phyloP scores from a whole-genome alignment of 2,797 vertebrate genomes.

The Manis javanica region DNA sequence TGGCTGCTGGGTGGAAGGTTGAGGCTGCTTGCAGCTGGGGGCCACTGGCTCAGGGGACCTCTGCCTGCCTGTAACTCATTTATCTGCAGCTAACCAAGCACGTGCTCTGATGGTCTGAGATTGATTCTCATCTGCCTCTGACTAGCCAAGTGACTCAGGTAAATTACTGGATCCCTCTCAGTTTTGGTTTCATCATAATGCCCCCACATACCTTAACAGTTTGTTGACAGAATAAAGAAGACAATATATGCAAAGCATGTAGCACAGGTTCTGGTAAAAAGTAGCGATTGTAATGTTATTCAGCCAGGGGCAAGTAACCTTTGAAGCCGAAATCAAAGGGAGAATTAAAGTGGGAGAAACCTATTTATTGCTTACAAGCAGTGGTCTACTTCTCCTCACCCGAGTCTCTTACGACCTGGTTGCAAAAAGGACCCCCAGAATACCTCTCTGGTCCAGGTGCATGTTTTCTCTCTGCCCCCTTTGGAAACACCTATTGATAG shows the following conservation, averaged over 20 bases:
- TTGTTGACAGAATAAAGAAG: neutral
- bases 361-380: too few species aligned
- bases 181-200: neutral
- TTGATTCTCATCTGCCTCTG: neutral
- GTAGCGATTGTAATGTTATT: neutral
- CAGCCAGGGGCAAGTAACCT: too few species aligned
- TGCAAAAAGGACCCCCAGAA: too few species aligned
- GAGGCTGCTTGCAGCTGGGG: neutral
- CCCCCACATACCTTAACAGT: too few species aligned
- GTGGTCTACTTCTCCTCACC: too few species aligned
- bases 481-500: too few species aligned
- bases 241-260: neutral
- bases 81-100: accelerated
- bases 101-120: neutral
- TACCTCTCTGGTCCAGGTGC: too few species aligned
- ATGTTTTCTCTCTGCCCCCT: too few species aligned
- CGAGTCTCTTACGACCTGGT: too few species aligned
- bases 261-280: neutral
- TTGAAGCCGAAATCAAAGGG: too few species aligned
- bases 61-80: neutral
- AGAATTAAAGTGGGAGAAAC: too few species aligned
- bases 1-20: neutral
- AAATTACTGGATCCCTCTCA: neutral
- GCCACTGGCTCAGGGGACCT: accelerated
- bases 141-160: neutral